Percentiles rank a stretch among this genome's conserved stretches.
phyloP scores from a whole-genome alignment of 1,140 invertebrate genomes.

The Drosophila teissieri region DNA sequence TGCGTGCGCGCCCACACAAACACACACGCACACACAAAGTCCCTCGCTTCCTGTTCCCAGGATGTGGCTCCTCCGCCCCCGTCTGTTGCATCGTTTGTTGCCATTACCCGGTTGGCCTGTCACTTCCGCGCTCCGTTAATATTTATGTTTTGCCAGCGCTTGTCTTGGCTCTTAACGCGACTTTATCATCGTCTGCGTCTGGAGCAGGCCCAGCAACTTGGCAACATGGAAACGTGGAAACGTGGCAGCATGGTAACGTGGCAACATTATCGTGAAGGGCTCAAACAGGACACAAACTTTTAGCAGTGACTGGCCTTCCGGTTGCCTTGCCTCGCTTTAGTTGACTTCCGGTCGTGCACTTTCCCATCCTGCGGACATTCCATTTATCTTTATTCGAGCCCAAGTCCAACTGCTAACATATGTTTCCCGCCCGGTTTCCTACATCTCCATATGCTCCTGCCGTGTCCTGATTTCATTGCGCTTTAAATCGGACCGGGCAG shows the following conservation, averaged over 20 bases:
- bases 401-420: slow-evolving; percentile 51
- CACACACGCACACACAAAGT: neutral
- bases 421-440: slow-evolving; percentile 33
- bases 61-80: slow-evolving; percentile 1
- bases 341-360: slow-evolving; percentile 54
- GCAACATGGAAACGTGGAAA: slow-evolving; percentile 6
- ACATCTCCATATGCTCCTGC: slow-evolving; percentile 56
- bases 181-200: slow-evolving; percentile 45
- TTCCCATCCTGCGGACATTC: slow-evolving; percentile 26
- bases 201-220: slow-evolving; percentile 11
- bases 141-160: slow-evolving; percentile 73
- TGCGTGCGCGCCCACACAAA: slow-evolving; percentile 47
- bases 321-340: slow-evolving; percentile 30
- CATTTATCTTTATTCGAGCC: slow-evolving; percentile 64
- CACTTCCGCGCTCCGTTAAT: slow-evolving; percentile 70
- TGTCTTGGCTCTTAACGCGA: slow-evolving; percentile 49
- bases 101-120: slow-evolving; percentile 70
- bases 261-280: slow-evolving; percentile 40
- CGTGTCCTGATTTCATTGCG: slow-evolving; percentile 47
- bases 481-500: slow-evolving; percentile 19
- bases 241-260: neutral
- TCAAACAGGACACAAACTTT: slow-evolving; percentile 43
- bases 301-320: slow-evolving; percentile 54
- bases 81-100: slow-evolving; percentile 69
- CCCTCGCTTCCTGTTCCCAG: neutral